Conservation (phyloP, 2,797 vertebrate species). For the Podarcis siculus region DNA sequence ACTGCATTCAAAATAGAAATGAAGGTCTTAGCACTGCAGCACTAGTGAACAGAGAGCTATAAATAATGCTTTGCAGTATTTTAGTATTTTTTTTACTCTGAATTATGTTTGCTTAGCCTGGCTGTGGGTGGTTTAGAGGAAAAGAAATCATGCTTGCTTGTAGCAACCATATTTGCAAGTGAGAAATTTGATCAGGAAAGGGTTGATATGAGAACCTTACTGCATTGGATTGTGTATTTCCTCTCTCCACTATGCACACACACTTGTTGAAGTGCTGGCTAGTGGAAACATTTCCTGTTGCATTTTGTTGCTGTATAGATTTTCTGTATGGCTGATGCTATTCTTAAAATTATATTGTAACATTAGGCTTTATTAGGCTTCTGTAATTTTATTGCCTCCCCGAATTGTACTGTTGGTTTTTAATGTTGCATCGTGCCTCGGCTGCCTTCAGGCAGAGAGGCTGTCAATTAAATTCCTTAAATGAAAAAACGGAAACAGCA, state of each 20-base stretch:
- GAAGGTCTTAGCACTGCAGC: slow-evolving; percentile 34
- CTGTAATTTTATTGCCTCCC: neutral
- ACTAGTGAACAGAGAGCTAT: slow-evolving; percentile 19
- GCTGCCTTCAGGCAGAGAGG: neutral
- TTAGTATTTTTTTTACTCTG: slow-evolving; percentile 34
- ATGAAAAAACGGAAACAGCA: neutral
- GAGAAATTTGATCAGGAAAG: neutral
- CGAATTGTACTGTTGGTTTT: neutral
- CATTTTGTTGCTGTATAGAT: neutral
- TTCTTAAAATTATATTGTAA: neutral
- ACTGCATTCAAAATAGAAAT: slow-evolving; percentile 43
- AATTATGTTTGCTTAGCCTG: slow-evolving; percentile 50
- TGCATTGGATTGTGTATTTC: neutral
- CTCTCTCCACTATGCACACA: neutral
- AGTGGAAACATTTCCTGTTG: neutral
- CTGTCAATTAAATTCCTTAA: neutral
- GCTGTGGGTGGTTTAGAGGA: neutral
- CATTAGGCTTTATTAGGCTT: neutral
- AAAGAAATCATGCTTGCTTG: slow-evolving; percentile 20
- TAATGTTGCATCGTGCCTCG: neutral
- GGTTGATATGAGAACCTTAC: neutral
- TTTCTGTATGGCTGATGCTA: neutral
- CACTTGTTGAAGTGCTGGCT: neutral
- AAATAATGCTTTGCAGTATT: slow-evolving; percentile 41
- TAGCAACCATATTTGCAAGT: slow-evolving; percentile 22